A percentile compares a stretch with the other conserved stretches of the same genome.
phyloP scores from a whole-genome alignment of 2,113 vertebrate species.

The Anoura caudifer region DNA sequence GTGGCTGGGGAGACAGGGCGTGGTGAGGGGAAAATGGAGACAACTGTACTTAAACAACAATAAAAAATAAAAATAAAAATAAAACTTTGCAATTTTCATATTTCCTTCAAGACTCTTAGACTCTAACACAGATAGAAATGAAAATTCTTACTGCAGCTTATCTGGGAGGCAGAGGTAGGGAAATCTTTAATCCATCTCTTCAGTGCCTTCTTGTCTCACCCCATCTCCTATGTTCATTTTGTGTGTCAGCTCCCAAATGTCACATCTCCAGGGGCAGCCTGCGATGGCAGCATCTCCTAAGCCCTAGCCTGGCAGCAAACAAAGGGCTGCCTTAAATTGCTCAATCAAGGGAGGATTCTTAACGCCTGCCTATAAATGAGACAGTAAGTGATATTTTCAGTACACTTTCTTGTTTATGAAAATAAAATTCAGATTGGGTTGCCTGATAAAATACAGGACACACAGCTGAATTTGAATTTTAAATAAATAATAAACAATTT shows the following conservation, averaged over 20 bases:
- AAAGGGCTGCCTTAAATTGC: not conserved
- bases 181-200: not conserved
- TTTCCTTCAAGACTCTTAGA: not conserved
- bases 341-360: not conserved
- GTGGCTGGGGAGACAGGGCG: too few relatives aligned
- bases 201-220: not conserved
- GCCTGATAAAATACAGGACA: not conserved
- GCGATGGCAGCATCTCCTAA: not conserved
- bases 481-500: not conserved
- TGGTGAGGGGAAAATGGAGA: too few relatives aligned
- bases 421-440: not conserved
- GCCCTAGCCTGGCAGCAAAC: not conserved
- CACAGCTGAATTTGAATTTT: not conserved
- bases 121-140: not conserved
- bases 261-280: not conserved
- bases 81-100: not conserved
- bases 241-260: constrained; percentile 1
- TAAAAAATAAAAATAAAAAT: not conserved
- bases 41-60: too few relatives aligned
- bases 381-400: not conserved
- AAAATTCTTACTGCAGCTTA: not conserved
- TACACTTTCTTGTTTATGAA: not conserved
- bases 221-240: not conserved
- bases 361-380: not conserved
- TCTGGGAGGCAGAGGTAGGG: not conserved